Base-by-base conservation (phyloP, 2,797 vertebrate genomes). In the Protonibea diacanthus region DNA sequence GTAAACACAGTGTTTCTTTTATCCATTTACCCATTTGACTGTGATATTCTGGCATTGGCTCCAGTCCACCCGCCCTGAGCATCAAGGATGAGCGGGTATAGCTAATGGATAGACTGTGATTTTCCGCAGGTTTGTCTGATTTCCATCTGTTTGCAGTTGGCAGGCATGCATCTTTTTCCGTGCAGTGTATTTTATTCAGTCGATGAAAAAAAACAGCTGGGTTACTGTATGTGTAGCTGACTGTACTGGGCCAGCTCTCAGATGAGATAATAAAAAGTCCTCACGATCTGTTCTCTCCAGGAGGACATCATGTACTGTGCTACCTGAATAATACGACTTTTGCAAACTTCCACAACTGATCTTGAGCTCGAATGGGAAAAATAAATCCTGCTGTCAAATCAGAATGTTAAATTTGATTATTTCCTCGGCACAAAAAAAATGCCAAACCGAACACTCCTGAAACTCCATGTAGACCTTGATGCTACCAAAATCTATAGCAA, bases 241-340 rank as follows among this genome's bases (percentile, higher is more conserved):
- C 69, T 72, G 82, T 56, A 56, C 75, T 20, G 6, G 44, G 29
- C n/a, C 45, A 25, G 52, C 23, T 55, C 51, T 52, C 7, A 56
- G 42, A 63, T 56, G 57, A 63, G 51, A 70, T 78, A 47, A 77
- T 70, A 75, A 60, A 60, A 75, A 52, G 27, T 55, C 55, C 38
- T 55, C 52, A 27, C 14, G 6, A 60, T 53, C 18, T 60, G 66
- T 40, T 82, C 78, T 69, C 70, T 75, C 21, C 48, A 33, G 74
- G 27, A 78, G 79, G 72, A 86, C 81, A 74, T 40, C 33, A 13
- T 70, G 81, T 65, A 67, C 76, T 74, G 53, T 44, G 53, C 25
- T 10, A 45, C 38, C 67, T 65, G 67, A 74, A 78, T 73, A 79
- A 71, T 62, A 47, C 72, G 56, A 60, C 27, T 72, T 17, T 29